Percentiles rank a stretch among this genome's conserved stretches.
phyloP scores from a whole-genome alignment of 1,140 invertebrate species.

The Cylas formicarius region DNA sequence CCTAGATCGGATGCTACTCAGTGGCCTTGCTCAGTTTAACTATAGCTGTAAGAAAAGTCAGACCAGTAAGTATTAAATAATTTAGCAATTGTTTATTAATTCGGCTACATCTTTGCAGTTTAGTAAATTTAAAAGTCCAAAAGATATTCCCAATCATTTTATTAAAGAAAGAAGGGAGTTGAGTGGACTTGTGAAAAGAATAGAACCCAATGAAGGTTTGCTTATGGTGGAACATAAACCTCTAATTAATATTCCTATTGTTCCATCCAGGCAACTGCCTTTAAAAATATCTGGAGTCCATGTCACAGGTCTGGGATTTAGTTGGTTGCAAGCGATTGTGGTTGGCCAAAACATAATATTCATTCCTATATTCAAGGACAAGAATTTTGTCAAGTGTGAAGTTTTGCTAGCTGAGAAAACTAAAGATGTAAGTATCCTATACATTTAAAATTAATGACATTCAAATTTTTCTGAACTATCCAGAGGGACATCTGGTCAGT shows the following conservation, averaged over 20 bases:
- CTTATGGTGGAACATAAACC: conserved; percentile 49
- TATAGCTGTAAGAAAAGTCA: conserved; percentile 44
- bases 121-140: conserved; percentile 45
- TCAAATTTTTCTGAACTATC: too few relatives aligned
- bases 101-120: conserved; percentile 38
- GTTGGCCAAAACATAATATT: conserved; percentile 42
- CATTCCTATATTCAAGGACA: conserved; percentile 42
- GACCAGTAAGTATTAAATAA: conserved; percentile 43
- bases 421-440: conserved; percentile 27
- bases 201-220: conserved; percentile 44
- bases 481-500: too few relatives aligned
- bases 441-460: too few relatives aligned
- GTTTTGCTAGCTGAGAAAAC: conserved; percentile 39
- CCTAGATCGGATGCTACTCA: conserved; percentile 47
- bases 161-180: conserved; percentile 42
- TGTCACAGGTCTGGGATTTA: conserved; percentile 44
- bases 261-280: conserved; percentile 41
- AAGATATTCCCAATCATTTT: conserved; percentile 45
- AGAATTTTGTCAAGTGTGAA: conserved; percentile 44
- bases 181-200: conserved; percentile 40
- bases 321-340: conserved; percentile 47
- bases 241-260: conserved; percentile 41
- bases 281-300: conserved; percentile 48
- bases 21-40: conserved; percentile 45
- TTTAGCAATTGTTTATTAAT: conserved; percentile 11